Evolutionary conservation across 2,113 vertebrate genomes (phyloP).

Genomic region (Ageneiosus marmoratus): DNA sequence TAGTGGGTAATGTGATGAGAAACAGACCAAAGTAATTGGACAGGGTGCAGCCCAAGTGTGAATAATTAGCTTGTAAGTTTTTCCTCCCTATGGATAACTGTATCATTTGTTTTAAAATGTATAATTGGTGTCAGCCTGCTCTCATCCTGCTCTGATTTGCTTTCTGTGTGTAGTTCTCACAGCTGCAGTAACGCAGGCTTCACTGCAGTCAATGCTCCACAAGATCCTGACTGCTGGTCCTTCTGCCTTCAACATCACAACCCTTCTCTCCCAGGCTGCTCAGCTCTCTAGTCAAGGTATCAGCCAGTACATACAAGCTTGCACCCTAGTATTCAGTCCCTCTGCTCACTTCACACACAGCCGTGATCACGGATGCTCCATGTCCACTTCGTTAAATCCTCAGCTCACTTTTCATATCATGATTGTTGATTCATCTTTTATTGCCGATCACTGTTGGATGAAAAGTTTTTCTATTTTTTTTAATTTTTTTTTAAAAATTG

Average conservation of each 20-base stretch:
- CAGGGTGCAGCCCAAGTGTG: not conserved
- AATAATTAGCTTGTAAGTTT: not conserved
- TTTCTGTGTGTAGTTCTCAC: conserved; percentile 82
- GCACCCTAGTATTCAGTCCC: not conserved
- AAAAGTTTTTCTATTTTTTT: not conserved
- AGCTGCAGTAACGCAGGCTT: conserved; percentile 98
- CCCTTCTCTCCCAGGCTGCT: conserved; percentile 96
- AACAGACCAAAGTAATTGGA: not conserved
- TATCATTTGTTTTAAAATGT: not conserved
- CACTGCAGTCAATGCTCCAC: conserved; percentile 97
- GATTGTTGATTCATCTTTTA: not conserved
- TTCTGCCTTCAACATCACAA: conserved; percentile 97
- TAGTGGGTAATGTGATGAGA: not conserved
- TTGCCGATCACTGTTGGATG: not conserved
- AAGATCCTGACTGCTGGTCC: conserved; percentile 98
- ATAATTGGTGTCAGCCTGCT: not conserved
- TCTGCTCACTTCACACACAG: not conserved
- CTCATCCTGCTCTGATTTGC: conserved; percentile 10
- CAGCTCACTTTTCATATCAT: not conserved
- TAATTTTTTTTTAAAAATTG: not conserved
- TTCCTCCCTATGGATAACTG: not conserved
- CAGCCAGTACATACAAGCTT: not conserved
- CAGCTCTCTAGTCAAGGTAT: conserved; percentile 95
- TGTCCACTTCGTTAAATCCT: not conserved
- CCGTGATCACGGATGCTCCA: not conserved